A percentile compares a stretch with the other conserved stretches of the same genome.
Conservation (phyloP, 2,888 invertebrate species). For the Pseudococcus longispinus region DNA sequence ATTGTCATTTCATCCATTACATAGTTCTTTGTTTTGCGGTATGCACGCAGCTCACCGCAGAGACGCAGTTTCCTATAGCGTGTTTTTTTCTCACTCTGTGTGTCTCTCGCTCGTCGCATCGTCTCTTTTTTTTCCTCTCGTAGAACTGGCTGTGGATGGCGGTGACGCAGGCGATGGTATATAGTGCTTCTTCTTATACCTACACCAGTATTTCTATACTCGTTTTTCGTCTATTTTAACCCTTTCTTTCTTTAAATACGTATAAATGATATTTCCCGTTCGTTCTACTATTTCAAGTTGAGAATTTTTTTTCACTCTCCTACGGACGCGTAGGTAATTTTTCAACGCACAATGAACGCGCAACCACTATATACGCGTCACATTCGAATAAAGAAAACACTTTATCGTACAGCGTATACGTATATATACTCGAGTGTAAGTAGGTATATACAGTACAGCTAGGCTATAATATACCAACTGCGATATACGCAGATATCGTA, state of each 20-base stretch:
- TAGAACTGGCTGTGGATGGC: not conserved
- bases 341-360: conserved; percentile 18
- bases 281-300: conserved; percentile 21
- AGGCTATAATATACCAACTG: not conserved
- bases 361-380: not conserved
- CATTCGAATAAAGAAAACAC: conserved; percentile 27
- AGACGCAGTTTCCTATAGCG: conserved; percentile 18
- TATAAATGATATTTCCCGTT: conserved; percentile 24
- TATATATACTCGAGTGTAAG: not conserved
- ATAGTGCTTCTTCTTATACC: not conserved
- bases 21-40: conserved; percentile 38
- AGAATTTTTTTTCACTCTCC: not conserved
- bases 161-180: not conserved
- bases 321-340: conserved; percentile 15
- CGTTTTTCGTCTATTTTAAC: conserved; percentile 12
- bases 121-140: not conserved
- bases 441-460: not conserved
- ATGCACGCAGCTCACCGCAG: conserved; percentile 25
- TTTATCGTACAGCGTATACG: not conserved
- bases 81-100: not conserved
- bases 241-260: conserved; percentile 21
- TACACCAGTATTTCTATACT: not conserved
- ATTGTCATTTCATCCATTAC: conserved; percentile 38
- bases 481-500: not conserved
- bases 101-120: not conserved